phyloP scores from a whole-genome alignment of 2,113 vertebrate genomes.

The Odobenus rosmarus region DNA sequence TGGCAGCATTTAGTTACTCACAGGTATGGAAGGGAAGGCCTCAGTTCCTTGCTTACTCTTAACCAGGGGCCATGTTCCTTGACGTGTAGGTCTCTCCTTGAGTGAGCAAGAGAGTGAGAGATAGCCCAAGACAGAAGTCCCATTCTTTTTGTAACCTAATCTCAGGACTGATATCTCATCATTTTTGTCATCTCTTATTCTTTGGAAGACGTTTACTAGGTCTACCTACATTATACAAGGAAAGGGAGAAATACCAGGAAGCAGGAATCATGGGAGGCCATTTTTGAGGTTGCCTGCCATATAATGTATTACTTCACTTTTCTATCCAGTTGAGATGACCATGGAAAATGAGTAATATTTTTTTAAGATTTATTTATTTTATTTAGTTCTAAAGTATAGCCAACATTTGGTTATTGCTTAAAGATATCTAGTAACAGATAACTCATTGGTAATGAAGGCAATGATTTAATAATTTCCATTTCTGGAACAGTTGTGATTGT shows the following conservation, averaged over 20 bases:
- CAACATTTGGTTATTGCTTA: neutral
- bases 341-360: neutral
- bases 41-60: neutral
- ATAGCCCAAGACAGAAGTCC: neutral
- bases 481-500: neutral
- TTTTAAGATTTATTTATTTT: too few species aligned
- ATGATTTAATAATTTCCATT: neutral
- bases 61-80: neutral
- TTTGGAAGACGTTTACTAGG: neutral
- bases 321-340: neutral
- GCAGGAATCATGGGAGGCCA: fast-evolving
- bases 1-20: neutral
- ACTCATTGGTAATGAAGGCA: neutral
- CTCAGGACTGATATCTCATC: neutral
- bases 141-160: neutral
- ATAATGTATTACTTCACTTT: neutral
- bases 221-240: neutral
- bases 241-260: neutral
- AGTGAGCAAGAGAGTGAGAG: neutral
- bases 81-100: neutral
- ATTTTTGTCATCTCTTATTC: neutral
- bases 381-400: neutral
- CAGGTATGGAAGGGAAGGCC: neutral
- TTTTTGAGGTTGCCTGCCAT: neutral
- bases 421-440: neutral